Percentiles rank a stretch among this genome's conserved stretches.
phyloP scores from a whole-genome alignment of 2,888 invertebrate genomes.

The Mythimna albipuncta region DNA sequence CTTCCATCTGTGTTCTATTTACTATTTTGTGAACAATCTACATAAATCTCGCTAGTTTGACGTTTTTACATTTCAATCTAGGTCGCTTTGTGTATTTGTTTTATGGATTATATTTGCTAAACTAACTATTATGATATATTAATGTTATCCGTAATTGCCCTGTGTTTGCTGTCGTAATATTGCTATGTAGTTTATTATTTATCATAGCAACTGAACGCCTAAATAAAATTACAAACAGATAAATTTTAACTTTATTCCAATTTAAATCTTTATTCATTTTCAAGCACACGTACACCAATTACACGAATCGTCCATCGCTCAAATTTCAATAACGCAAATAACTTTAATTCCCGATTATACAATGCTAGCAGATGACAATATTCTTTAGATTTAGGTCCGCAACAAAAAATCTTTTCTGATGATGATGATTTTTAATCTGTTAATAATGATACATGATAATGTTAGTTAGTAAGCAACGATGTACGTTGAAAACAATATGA shows the following conservation, averaged over 20 bases:
- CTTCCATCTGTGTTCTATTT: slow-evolving; percentile 21
- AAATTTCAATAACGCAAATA: slow-evolving; percentile 25
- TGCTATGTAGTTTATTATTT: neutral
- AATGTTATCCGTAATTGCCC: neutral
- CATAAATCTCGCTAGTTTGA: slow-evolving; percentile 41
- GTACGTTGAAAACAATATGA: slow-evolving; percentile 66
- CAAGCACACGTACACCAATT: slow-evolving; percentile 15
- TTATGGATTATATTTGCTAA: neutral
- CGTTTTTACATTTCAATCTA: slow-evolving; percentile 26
- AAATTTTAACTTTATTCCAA: slow-evolving; percentile 50
- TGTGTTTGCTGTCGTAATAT: neutral
- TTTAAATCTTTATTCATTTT: slow-evolving; percentile 13
- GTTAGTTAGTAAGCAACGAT: slow-evolving; percentile 70
- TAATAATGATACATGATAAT: slow-evolving; percentile 75
- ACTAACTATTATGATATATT: neutral
- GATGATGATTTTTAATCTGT: slow-evolving; percentile 77
- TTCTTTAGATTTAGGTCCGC: slow-evolving; percentile 58
- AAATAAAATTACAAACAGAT: slow-evolving; percentile 55
- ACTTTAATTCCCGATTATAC: slow-evolving; percentile 15
- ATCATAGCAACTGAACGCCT: neutral
- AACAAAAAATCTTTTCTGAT: slow-evolving; percentile 74
- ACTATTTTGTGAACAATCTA: slow-evolving; percentile 33
- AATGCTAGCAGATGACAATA: slow-evolving; percentile 19
- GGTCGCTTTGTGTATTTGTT: slow-evolving; percentile 14
- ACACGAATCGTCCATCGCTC: slow-evolving; percentile 28